Evolutionary conservation across 2,113 vertebrate species (phyloP), one percentile per base, ranked within the genome.

Genomic region (Saiga tatarica): DNA sequence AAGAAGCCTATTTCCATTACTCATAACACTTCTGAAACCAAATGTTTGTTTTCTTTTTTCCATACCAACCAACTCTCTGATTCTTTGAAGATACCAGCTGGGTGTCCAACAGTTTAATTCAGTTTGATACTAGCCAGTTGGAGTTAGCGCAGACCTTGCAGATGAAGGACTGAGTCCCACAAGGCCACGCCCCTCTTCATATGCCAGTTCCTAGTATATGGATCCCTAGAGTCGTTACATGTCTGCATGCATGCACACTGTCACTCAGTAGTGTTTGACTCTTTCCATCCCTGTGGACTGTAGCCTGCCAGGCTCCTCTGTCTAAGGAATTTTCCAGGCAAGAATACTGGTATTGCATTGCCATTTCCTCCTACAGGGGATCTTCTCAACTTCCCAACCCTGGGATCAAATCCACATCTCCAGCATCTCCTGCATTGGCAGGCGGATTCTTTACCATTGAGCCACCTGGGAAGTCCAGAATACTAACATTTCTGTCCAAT

Each of bases 371-470:
- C 36, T 74, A 42, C 71, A 74, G 36, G 21, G 23, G 6, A 14
- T 25, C 21, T 74, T 74, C 71, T 39, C 71, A 74, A 42, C 5
- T 12, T 71, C n/a, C n/a, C n/a, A 36, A 12, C n/a, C 71, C 21
- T 0, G 1, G 71, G 36, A 74, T 42, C 36, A 74, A 74, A 25
- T 36, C 11, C 71, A 25, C 36, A 25, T 39, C 71, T 74, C 36
- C 36, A 42, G 36, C 11, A 74, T 14, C 36, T 42, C 71, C 23
- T 74, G 36, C 67, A 74, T 4, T 74, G 21, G 71, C 23, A 74
- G 36, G 21, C 0, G 0, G 36, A 25, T 74, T 74, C 21, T 74
- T 42, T 39, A 74, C 67, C 36, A 39, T 0, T 42, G 36, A 39
- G 11, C 71, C 3, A 42, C 21, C 3, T 42, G 36, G 21, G 17